Evolutionary conservation across 2,888 invertebrate species (phyloP).

Genomic region (Agriopis aurantiaria): DNA sequence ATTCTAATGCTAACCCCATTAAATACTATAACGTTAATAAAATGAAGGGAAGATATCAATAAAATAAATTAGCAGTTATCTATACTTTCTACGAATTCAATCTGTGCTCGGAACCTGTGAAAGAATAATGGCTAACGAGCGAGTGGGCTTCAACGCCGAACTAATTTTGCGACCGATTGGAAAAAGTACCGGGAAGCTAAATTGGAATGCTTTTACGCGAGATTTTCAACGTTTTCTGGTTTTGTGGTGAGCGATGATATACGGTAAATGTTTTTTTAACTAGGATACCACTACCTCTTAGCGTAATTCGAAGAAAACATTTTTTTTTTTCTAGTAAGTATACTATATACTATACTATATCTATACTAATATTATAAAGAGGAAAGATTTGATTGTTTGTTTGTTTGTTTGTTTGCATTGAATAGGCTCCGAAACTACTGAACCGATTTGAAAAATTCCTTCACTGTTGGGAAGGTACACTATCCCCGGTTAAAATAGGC

Average conservation of each 20-base stretch:
- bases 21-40: slow-evolving; percentile 31
- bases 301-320: too few relatives aligned
- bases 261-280: slow-evolving; percentile 16
- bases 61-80: slow-evolving; percentile 39
- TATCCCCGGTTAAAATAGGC: too few relatives aligned
- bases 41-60: slow-evolving; percentile 16
- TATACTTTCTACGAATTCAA: slow-evolving; percentile 52
- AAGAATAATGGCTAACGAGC: slow-evolving; percentile 66
- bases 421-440: too few relatives aligned
- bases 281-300: slow-evolving; percentile 3
- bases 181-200: slow-evolving; percentile 54
- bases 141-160: slow-evolving; percentile 58
- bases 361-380: too few relatives aligned
- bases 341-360: too few relatives aligned
- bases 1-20: not conserved
- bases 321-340: too few relatives aligned
- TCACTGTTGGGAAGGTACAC: too few relatives aligned
- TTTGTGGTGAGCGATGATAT: slow-evolving; percentile 39
- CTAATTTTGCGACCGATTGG: slow-evolving; percentile 68
- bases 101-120: slow-evolving; percentile 64
- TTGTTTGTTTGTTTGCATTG: too few relatives aligned
- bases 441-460: too few relatives aligned
- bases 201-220: slow-evolving; percentile 53
- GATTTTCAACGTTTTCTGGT: slow-evolving; percentile 41
- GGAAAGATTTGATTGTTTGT: too few relatives aligned